phyloP scores from a whole-genome alignment of 2,888 invertebrate species.

The Dilophus febrilis region DNA sequence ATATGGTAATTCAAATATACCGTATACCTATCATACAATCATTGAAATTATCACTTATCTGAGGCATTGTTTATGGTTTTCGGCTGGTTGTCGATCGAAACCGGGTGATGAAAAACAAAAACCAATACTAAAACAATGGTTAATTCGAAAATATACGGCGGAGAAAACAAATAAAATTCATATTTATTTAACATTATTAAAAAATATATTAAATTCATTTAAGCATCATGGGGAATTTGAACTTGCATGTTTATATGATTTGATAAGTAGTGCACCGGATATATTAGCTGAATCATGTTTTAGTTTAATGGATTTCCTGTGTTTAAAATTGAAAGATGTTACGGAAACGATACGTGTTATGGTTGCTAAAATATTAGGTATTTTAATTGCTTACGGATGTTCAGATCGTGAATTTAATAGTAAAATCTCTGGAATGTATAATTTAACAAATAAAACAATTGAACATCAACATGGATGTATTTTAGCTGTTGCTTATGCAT shows the following conservation, averaged over 20 bases:
- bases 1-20: slow-evolving; percentile 47
- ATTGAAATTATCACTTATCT: slow-evolving; percentile 56
- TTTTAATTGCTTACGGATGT: slow-evolving; percentile 44
- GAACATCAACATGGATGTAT: slow-evolving; percentile 67
- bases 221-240: slow-evolving; percentile 45
- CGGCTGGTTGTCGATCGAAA: slow-evolving; percentile 42
- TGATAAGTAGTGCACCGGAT: slow-evolving; percentile 65
- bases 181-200: slow-evolving; percentile 50
- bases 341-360: slow-evolving; percentile 61
- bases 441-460: slow-evolving; percentile 27
- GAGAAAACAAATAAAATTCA: slow-evolving; percentile 40
- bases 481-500: slow-evolving; percentile 49
- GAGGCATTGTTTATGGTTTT: slow-evolving; percentile 56
- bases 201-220: slow-evolving; percentile 39
- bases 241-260: slow-evolving; percentile 62
- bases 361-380: slow-evolving; percentile 57
- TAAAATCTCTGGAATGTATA: background rate
- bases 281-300: slow-evolving; percentile 45
- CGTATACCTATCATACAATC: slow-evolving; percentile 53
- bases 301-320: slow-evolving; percentile 25
- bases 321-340: slow-evolving; percentile 41
- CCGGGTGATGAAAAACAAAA: slow-evolving; percentile 34
- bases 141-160: slow-evolving; percentile 35
- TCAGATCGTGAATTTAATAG: slow-evolving; percentile 32
- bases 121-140: slow-evolving; percentile 46